These are phyloP conservation scores for Engystomops pustulosus DNA, from an alignment of 2,113 vertebrate species.

Conservation along the genomic window DNA sequence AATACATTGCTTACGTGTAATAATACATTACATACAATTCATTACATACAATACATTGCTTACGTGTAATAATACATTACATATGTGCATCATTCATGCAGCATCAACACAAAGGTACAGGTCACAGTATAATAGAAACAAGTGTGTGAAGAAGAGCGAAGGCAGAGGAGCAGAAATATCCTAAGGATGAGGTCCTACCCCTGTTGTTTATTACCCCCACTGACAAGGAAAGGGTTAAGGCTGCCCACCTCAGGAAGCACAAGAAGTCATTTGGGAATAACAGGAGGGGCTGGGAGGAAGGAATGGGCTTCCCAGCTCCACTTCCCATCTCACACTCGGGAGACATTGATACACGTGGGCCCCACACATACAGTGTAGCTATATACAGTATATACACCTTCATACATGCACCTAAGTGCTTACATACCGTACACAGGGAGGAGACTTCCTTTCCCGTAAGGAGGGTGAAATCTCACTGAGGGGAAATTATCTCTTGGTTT, in stretches of 20 bases:
- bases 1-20: no score
- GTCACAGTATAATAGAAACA: no score
- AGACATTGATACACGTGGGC: conserved; percentile 41
- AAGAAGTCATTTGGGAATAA: conserved; percentile 37
- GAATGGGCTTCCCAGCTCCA: conserved; percentile 51
- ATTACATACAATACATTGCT: no score
- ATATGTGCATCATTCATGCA: no score
- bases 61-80: no score
- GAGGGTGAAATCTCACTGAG: not conserved
- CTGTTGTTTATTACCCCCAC: not conserved
- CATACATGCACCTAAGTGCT: not conserved
- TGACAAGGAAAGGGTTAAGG: conserved; percentile 13
- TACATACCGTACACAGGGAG: not conserved
- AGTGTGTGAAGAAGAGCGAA: no score
- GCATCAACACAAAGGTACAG: no score
- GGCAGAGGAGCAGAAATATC: no score
- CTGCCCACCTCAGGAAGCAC: conserved; percentile 48
- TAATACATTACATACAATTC: no score
- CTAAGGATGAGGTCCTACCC: not conserved
- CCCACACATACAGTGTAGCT: not conserved
- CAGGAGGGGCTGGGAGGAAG: conserved; percentile 54
- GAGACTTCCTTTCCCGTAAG: not conserved
- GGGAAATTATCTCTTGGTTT: not conserved
- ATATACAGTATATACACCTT: not conserved
- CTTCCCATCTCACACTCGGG: conserved; percentile 54